Evolutionary conservation across 2,888 invertebrate species (phyloP).

Genomic region (Pachydiplax longipennis): DNA sequence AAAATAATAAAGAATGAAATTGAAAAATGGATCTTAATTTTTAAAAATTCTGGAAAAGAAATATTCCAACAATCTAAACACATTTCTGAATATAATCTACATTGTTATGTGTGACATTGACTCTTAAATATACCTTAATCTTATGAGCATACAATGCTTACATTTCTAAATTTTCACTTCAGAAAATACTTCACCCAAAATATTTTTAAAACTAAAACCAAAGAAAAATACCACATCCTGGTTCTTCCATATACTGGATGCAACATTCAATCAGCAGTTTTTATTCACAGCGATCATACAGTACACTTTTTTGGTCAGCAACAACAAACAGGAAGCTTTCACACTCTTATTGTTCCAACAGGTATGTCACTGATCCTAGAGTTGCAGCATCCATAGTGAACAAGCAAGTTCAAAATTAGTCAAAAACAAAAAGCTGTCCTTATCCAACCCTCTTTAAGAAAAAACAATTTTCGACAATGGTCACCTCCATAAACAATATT

Average conservation of each 20-base stretch:
- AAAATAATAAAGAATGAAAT: neutral
- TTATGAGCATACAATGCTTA: neutral
- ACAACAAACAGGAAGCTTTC: conserved; percentile 22
- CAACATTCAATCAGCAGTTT: conserved; percentile 26
- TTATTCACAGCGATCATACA: conserved; percentile 33
- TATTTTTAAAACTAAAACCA: conserved; percentile 18
- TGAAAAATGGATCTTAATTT: no score
- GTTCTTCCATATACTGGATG: conserved; percentile 32
- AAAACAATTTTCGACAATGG: neutral
- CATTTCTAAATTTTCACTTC: neutral
- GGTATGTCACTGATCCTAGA: conserved; percentile 38
- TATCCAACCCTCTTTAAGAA: neutral
- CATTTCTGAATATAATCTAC: no score
- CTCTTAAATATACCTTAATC: neutral
- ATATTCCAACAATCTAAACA: no score
- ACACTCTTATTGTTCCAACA: neutral
- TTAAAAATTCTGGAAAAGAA: no score
- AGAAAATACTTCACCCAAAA: neutral
- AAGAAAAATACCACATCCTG: conserved; percentile 31
- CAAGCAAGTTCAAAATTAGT: conserved; percentile 39
- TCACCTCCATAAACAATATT: neutral
- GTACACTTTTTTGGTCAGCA: conserved; percentile 21
- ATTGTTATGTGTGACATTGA: no score
- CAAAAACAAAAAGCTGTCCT: neutral
- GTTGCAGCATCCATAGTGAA: conserved; percentile 43